Conservation (phyloP, 2,888 invertebrate species). For the Patella depressa region DNA sequence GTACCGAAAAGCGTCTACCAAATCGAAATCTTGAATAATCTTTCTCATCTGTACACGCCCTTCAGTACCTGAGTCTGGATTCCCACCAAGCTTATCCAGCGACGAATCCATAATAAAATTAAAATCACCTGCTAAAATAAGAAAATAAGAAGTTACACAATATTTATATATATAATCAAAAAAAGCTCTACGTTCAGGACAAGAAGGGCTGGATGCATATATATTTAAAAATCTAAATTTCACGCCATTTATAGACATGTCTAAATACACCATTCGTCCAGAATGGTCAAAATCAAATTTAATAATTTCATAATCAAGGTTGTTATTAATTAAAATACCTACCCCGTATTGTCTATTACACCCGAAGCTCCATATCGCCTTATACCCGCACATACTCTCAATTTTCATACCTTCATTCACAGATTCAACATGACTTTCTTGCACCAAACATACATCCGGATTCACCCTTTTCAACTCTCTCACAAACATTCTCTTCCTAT, state of each 20-base stretch:
- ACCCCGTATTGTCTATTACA: no score
- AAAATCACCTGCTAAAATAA: constrained; percentile 31
- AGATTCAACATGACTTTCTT: no score
- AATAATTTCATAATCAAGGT: not conserved
- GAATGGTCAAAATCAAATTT: constrained; percentile 22
- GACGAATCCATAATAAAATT: constrained; percentile 28
- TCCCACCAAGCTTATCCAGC: constrained; percentile 30
- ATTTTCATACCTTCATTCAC: no score
- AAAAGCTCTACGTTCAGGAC: constrained; percentile 24
- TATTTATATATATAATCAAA: constrained; percentile 21
- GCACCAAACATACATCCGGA: no score
- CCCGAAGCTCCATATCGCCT: not conserved
- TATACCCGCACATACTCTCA: no score
- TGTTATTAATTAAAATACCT: no score
- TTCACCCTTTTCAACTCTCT: no score
- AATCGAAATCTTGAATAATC: constrained; percentile 23
- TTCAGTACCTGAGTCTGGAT: constrained; percentile 14
- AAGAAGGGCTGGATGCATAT: constrained; percentile 22
- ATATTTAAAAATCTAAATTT: constrained; percentile 19
- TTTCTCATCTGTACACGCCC: constrained; percentile 23
- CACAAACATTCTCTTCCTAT: no score
- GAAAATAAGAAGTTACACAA: constrained; percentile 21
- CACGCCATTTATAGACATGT: no score
- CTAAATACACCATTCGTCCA: no score
- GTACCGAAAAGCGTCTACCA: constrained; percentile 26